These are phyloP conservation scores for Triplophysa dalaica DNA, from an alignment of 2,113 vertebrate species.

Conservation along the genomic window DNA sequence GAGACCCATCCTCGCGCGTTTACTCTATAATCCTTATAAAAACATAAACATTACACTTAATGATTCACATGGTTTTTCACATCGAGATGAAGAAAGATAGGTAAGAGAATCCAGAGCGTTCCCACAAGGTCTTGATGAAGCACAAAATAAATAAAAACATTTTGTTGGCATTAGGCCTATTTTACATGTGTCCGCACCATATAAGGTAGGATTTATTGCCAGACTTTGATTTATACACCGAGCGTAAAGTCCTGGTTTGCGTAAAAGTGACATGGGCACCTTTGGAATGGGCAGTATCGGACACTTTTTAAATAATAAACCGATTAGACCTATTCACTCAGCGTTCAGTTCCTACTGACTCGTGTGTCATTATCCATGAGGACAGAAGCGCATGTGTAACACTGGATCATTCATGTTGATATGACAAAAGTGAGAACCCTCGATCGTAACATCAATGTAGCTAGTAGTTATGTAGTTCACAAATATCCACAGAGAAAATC, in stretches of 20 bases:
- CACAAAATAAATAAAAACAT: conserved; percentile 90
- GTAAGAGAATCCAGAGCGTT: conserved; percentile 44
- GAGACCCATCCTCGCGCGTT: conserved; percentile 68
- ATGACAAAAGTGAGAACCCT: conserved; percentile 60
- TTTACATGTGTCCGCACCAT: conserved; percentile 86
- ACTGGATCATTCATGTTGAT: conserved; percentile 61
- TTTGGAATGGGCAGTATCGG: conserved; percentile 43
- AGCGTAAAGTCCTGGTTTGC: conserved; percentile 48
- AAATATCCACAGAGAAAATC: conserved; percentile 67
- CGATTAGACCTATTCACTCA: conserved; percentile 16
- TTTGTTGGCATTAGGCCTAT: conserved; percentile 83
- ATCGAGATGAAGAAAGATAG: conserved; percentile 62
- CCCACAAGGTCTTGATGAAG: conserved; percentile 84
- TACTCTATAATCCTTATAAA: conserved; percentile 84
- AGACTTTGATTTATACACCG: conserved; percentile 29
- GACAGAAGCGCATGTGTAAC: conserved; percentile 84
- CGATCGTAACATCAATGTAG: conserved; percentile 61
- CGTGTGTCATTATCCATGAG: conserved; percentile 79
- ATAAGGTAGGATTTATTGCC: conserved; percentile 43
- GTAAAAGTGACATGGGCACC: conserved; percentile 35
- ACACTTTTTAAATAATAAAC: conserved; percentile 52
- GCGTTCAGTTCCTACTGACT: conserved; percentile 33
- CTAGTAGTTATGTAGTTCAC: conserved; percentile 55
- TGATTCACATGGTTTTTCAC: conserved; percentile 86
- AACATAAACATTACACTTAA: conserved; percentile 78